A percentile compares a stretch with the other conserved stretches of the same genome.
phyloP scores from a whole-genome alignment of 2,797 vertebrate species.

The Cyprinodon diabolis region DNA sequence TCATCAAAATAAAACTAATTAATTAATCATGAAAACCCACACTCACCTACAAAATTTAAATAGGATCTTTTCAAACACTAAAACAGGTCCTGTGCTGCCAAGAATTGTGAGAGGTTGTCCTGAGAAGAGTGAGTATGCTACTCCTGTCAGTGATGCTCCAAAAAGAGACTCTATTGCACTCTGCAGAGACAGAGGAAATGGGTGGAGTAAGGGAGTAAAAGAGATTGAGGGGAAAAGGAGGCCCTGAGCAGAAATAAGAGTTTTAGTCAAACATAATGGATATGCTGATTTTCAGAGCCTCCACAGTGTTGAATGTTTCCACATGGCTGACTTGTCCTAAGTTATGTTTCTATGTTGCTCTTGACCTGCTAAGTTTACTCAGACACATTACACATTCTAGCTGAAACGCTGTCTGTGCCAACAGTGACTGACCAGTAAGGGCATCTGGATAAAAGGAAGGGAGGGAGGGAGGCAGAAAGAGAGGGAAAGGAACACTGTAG shows the following conservation, averaged over 20 bases:
- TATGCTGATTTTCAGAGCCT: constrained; percentile 22
- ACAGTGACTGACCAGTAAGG: constrained; percentile 47
- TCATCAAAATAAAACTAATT: constrained; percentile 1
- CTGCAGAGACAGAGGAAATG: constrained; percentile 75
- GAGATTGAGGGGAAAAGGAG: constrained; percentile 38
- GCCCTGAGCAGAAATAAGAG: constrained; percentile 52
- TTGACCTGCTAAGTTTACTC: constrained; percentile 51
- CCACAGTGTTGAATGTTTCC: constrained; percentile 50
- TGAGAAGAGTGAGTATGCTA: constrained; percentile 94
- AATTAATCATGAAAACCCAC: background rate
- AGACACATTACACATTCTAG: constrained; percentile 64
- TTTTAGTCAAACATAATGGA: constrained; percentile 50
- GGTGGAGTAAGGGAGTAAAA: constrained; percentile 57
- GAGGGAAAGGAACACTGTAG: constrained; percentile 7
- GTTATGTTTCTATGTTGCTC: constrained; percentile 38
- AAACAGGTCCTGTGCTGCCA: constrained; percentile 96
- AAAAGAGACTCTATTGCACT: constrained; percentile 99
- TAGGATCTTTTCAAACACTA: constrained; percentile 98
- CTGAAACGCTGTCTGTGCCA: constrained; percentile 50
- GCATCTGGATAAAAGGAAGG: constrained; percentile 30
- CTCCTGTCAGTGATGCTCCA: constrained; percentile 95
- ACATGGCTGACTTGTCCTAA: constrained; percentile 46
- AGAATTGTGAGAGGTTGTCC: constrained; percentile 97
- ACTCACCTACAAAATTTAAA: constrained; percentile 89
- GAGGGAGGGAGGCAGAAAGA: constrained; percentile 6